Evolutionary conservation across 2,113 vertebrate species (phyloP).

Genomic region (Acanthisitta chloris): DNA sequence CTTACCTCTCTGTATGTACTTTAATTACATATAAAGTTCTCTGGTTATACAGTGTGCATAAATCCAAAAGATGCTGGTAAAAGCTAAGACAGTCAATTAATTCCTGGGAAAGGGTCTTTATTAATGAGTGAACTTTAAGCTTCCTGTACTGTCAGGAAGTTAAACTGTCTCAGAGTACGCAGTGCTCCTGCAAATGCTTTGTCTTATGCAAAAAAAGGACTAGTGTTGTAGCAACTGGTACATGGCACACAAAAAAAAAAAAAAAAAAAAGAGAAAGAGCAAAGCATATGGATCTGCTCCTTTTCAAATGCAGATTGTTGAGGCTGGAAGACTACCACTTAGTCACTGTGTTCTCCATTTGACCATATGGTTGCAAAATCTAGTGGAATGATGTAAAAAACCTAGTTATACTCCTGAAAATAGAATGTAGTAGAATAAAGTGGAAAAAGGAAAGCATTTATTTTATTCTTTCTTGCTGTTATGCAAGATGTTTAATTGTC

Average conservation of each 20-base stretch:
- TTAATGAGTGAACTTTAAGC: background rate
- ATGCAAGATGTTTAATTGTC: background rate
- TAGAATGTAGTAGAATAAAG: background rate
- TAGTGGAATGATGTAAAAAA: background rate
- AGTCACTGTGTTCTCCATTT: constrained; percentile 32
- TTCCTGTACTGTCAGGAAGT: background rate
- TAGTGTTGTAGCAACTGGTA: background rate
- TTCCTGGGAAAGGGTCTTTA: background rate
- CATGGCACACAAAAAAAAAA: background rate
- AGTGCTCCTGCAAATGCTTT: background rate
- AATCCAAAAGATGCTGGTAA: background rate
- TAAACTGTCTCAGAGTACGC: background rate
- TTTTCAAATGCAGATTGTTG: constrained; percentile 61
- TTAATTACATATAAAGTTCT: background rate
- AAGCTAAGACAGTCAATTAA: background rate
- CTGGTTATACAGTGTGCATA: background rate
- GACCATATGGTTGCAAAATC: constrained; percentile 54
- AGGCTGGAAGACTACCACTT: constrained; percentile 52
- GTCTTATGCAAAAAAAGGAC: background rate
- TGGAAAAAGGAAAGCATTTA: background rate
- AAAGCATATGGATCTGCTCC: constrained; percentile 17
- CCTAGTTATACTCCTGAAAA: background rate
- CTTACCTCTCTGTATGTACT: background rate
- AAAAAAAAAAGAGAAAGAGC: background rate
- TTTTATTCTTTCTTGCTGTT: background rate